Base-by-base conservation (phyloP, 2,888 invertebrate genomes). In the Drosophila cracens region DNA sequence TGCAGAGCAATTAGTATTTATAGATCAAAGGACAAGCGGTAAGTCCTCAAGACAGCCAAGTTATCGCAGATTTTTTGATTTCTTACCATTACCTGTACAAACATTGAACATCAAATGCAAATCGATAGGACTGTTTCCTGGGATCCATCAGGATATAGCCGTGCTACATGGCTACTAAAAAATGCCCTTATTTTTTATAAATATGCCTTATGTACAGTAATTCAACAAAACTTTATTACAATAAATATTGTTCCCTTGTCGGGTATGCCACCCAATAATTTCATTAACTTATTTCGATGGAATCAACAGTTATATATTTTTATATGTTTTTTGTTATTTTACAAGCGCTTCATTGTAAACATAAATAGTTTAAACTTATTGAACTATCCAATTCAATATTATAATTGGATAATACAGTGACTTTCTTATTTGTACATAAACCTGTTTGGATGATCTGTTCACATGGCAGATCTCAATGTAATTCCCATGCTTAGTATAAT, bases 351-450 rank as follows among this genome's bases (percentile, higher is more conserved):
- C 57, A 46, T 79, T 86, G 72, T 85, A 85, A 79, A 76, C 60
- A 90, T 90, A 85, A 79, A 88, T 88, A 76, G 34, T 57, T 70
- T 76, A 65, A 70, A 51, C 56, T 70, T 75, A 74, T 65, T 31
- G 53, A 36, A 51, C 34, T 52, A 68, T 40, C 71, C 49, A 63
- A 59, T 66, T 63, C 31, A 65, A 53, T 64, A 70, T 48, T 62
- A 40, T 33, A 57, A 54, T 70, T 66, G 56, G 40, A 29, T 63
- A 66, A 40, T 59, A 52, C 46, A 54, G 66, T 70, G 76, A 65
- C 62, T 80, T 69, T 72, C 43, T 52, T 70, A 82, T 90, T 86
- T 83, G 89, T 89, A 90, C 84, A 64, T 83, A 73, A 83, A 81
- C 81, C 77, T 60, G 67, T 70, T 83, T 83, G 58, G 62, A 65